These are phyloP conservation scores for Archegozetes longisetosus DNA, from an alignment of 1,140 invertebrate species.

Conservation along the genomic window DNA sequence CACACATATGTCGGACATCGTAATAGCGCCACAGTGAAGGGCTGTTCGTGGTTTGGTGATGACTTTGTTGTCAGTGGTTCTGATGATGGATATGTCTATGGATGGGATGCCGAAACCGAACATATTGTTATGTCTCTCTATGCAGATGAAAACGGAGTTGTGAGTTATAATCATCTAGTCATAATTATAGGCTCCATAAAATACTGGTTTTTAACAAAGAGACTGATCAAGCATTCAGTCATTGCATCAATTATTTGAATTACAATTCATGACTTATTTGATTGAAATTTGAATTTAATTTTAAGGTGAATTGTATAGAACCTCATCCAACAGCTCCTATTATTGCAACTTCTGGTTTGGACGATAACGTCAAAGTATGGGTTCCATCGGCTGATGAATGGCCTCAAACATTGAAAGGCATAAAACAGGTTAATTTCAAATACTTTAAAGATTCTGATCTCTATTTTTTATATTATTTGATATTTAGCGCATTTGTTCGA, in stretches of 20 bases:
- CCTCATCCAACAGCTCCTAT: slow-evolving; percentile 71
- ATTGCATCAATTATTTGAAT: too few species aligned
- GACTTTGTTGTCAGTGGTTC: slow-evolving; percentile 83
- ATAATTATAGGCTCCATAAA: too few species aligned
- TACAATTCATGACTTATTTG: not conserved
- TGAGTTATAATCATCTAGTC: slow-evolving; percentile 32
- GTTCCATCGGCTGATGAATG: slow-evolving; percentile 46
- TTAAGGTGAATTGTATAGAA: slow-evolving; percentile 75
- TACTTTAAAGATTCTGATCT: not conserved
- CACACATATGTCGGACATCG: slow-evolving; percentile 47
- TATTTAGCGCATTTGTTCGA: not conserved
- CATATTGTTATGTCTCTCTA: slow-evolving; percentile 69
- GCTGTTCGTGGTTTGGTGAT: slow-evolving; percentile 22
- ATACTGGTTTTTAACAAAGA: too few species aligned
- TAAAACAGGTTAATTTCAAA: not conserved
- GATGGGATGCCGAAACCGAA: slow-evolving; percentile 82
- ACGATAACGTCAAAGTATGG: slow-evolving; percentile 87
- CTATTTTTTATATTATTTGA: not conserved
- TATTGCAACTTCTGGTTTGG: slow-evolving; percentile 75
- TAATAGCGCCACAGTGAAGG: slow-evolving; percentile 33
- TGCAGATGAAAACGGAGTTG: slow-evolving; percentile 69
- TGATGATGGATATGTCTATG: slow-evolving; percentile 82
- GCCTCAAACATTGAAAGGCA: not conserved
- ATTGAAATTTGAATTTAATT: not conserved
- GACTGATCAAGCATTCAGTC: too few species aligned